Evolutionary conservation across 2,888 invertebrate genomes (phyloP), one percentile per base, ranked within the genome.

Genomic region (Brachypalpus laphriformis): DNA sequence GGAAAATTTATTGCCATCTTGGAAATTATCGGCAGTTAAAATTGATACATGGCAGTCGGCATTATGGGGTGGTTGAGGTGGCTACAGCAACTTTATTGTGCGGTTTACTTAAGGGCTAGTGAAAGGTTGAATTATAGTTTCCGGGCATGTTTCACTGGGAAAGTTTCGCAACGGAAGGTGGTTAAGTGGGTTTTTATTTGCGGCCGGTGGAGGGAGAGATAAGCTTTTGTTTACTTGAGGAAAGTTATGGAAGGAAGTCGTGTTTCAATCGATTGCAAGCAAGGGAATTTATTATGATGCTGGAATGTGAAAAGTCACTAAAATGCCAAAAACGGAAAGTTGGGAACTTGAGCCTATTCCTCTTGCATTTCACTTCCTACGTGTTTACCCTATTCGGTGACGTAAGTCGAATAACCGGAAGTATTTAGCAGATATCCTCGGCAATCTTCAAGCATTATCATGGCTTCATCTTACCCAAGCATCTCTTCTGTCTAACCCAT

Each of bases 1-100:
- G 20, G 3, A 3, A 65, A 66, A 81, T 81, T 81, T 81, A 81
- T 81, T 28, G 22, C 68, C 51, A 16, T 65, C 47, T 70, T 34
- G 31, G 47, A 75, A 57, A 57, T 75, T 82, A 82, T 82, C 68
- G 70, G 70, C 70, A 75, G 81, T 82, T 75, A 65, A 82, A 82
- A 70, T 70, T 82, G 75, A 82, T 75, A 82, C 81, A 82, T 75
- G 47, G 47, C 20, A 56, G 56, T 42, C 9, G 25, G 37, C 2
- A 22, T 66, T 22, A n/a, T 28, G 5, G 20, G n/a, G 22, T 6
- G 18, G 8, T 3, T 0, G 8, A 8, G 42, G 42, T 42, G 16
- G 42, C 16, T 16, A 28, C 28, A 28, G 8, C 16, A 51, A 51
- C 14, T 16, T 56, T 56, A 56, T 51, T 28, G 14, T 51, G 51